phyloP scores from a whole-genome alignment of 35 echinoderm and acorn worm species.

The Anneissia japonica region DNA sequence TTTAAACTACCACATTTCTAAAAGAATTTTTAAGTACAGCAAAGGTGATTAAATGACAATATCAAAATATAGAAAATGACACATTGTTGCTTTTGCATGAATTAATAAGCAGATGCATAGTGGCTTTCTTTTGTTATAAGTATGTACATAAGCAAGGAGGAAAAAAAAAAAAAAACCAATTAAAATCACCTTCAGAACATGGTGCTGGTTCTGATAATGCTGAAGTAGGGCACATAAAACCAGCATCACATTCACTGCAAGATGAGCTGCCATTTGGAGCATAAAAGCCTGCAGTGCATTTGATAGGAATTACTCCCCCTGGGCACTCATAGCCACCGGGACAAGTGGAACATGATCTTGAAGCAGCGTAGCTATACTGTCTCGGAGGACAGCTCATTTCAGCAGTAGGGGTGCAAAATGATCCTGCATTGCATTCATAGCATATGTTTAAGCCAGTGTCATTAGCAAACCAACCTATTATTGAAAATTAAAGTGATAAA shows the following conservation, averaged over 20 bases:
- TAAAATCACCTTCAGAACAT: conserved; percentile 14
- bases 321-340: conserved; percentile 71
- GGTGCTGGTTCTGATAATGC: conserved; percentile 9
- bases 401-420: conserved; percentile 46
- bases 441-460: conserved; percentile 28
- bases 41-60: too few relatives aligned
- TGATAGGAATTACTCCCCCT: conserved; percentile 14
- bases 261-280: conserved; percentile 36
- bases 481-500: not conserved
- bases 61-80: too few relatives aligned
- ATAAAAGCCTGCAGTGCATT: conserved; percentile 32
- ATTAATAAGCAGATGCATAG: not conserved
- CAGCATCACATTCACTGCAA: conserved; percentile 29
- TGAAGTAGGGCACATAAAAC: conserved; percentile 31
- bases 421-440: conserved; percentile 44
- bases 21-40: too few relatives aligned
- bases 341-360: conserved; percentile 43
- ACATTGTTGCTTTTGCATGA: not conserved
- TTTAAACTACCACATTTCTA: not conserved
- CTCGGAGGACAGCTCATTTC: conserved; percentile 42
- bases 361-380: conserved; percentile 59
- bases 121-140: not conserved
- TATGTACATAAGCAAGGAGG: not conserved
- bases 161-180: not conserved
- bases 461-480: conserved; percentile 33